Evolutionary conservation across 2,888 invertebrate species (phyloP), one percentile per base, ranked within the genome.

Genomic region (Acronicta psi): DNA sequence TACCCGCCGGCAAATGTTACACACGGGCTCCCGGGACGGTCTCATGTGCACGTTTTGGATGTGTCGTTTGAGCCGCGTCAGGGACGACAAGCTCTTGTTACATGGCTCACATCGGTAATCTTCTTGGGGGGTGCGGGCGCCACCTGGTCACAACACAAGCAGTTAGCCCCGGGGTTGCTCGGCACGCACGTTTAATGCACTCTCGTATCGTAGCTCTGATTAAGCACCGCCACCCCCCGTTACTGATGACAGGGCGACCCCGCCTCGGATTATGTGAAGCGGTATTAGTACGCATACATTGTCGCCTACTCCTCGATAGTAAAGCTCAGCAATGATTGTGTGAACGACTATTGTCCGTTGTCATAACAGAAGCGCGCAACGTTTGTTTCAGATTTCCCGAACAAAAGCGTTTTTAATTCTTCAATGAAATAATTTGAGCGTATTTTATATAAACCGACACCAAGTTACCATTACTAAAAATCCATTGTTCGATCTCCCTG

Each of bases 21-120:
- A 98, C 89, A 97, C 97, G 78, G 97, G 97, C 95, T 97, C 97
- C 95, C 97, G 96, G 90, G 97, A 97, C 84, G 97, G 97, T 86
- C 97, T 95, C 96, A 97, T 97, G 95, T 98, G 98, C 85, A 97
- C 97, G 95, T 98, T 97, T 95, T 97, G 97, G 95, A 97, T 97
- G 95, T 98, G 98, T 86, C 97, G 96, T 96, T 97, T 97, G 95
- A 97, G 96, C 89, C 97, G 96, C 86, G 97, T 97, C 92, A 97
- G 95, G 83, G 97, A 97, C 87, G 97, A 97, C 88, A 97, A 95
- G 94, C 97, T 97, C 96, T 97, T 97, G 96, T 97, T 97, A 96
- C 97, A 97, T 84, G 97, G 97, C 95, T 97, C 97, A 95, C 97
- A 97, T 93, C 97, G 96, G 96, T 97, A 97, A 95, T 97, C 97